Base-by-base conservation (phyloP, 1,140 invertebrate species). In the Ceratitis capitata region DNA sequence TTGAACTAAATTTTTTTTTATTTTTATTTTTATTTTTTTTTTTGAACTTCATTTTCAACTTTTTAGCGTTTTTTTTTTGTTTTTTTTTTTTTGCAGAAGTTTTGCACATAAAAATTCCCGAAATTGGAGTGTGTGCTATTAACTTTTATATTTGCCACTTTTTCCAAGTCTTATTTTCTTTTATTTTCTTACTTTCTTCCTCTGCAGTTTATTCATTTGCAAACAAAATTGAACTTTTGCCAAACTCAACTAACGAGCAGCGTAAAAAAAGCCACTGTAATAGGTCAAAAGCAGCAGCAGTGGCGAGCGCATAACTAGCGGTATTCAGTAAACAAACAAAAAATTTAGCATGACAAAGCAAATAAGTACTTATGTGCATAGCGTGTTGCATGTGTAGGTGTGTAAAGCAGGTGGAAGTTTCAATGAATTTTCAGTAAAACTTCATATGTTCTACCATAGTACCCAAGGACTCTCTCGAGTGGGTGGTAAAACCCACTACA, bases 151-250 rank as follows among this genome's bases (percentile, higher is more conserved):
- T n/a, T n/a, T n/a, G n/a, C n/a, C n/a, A n/a, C 3, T 39, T 69
- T 69, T n/a, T 69, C 32, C n/a, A 5, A 23, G 16, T 1, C n/a
- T 45, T 74, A 42, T 74, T 42, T 61, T 26, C 6, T 26, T 29
- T 53, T 53, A 0, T 53, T 4, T 53, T 14, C 3, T 53, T 53
- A 16, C 16, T 53, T 61, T 5, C 29, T 61, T 61, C 23, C 5
- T 29, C 19, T 61, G 10, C 23, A 23, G 4, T 42, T 23, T 74
- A 14, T 74, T 32, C n/a, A 45, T 45, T 45, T 78, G 69, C 69
- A 78, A 45, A 78, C 19, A 42, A 78, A 74, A 78, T 78, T 78
- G 69, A 78, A 78, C 39, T 45, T 78, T 78, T 78, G 39, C 69
- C 35, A 78, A 78, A 78, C 69, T 78, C n/a, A 78, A 78, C n/a